Base-by-base conservation (phyloP, 2,888 invertebrate species). In the Clistopyga incitator region DNA sequence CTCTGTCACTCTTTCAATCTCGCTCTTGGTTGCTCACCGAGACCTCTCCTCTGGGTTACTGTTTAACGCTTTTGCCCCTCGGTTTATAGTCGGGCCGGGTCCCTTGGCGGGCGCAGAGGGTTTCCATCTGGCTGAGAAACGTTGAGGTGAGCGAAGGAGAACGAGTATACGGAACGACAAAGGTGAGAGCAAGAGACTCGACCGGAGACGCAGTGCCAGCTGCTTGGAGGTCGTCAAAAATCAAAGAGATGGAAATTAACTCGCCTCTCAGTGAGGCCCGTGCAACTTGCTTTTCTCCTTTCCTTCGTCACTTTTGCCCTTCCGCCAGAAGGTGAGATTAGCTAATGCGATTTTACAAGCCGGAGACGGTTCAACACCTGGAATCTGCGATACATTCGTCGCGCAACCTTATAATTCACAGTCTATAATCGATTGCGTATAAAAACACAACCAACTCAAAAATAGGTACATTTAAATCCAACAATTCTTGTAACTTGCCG, bases 221-320 rank as follows among this genome's bases (percentile, higher is more conserved):
- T 45, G 74, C 75, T 75, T 72, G 74, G 85, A 85, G 87, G 86
- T 87, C 88, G 90, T 90, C 91, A 92, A 91, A 92, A 92, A 92
- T 92, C 91, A 92, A 92, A 91, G 90, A 88, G 90, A 92, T 91
- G 91, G 89, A 91, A 90, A 91, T 92, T 91, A 90, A 89, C 87
- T 85, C 87, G 71, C 83, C 80, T 59, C 82, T 67, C 64, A 80
- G 56, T 79, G 77, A 84, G 52, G 47, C 74, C 52, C 45, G 59
- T 72, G 52, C 42, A 15, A 61, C 70, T 78, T 42, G 71, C 18
- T 54, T 47, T 67, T 56, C 20, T 34, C 15, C 18, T 34, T 52
- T 13, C 61, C 54, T 56, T 47, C 34, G 38, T 29, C 65, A 29
- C 76, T 78, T 38, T 77, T 34, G 45, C 68, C 18, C 64, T 29